These are phyloP conservation scores for Scaptomyza parva DNA, from an alignment of 2,888 invertebrate genomes.

Conservation along the genomic window DNA sequence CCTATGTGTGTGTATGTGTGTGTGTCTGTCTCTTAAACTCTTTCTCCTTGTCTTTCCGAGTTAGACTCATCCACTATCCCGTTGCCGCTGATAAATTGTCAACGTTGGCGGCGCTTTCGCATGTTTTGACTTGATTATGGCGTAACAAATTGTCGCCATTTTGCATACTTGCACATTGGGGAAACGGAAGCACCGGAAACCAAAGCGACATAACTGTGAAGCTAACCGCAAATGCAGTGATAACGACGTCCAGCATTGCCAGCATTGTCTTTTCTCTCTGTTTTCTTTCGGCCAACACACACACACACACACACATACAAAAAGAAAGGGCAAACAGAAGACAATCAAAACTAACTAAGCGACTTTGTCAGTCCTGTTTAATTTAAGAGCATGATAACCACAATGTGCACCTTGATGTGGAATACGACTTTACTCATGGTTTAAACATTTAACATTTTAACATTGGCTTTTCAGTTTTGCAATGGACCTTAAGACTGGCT, in stretches of 20 bases:
- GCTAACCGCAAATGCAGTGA: constrained; percentile 40
- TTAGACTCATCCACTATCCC: constrained; percentile 15
- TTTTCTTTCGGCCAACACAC: constrained; percentile 8
- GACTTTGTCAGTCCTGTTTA: not conserved
- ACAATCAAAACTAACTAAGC: constrained; percentile 42
- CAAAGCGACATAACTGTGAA: constrained; percentile 5
- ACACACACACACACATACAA: constrained; percentile 6
- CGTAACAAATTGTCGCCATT: constrained; percentile 78
- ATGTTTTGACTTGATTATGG: constrained; percentile 80
- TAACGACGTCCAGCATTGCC: constrained; percentile 18
- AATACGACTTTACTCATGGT: not conserved
- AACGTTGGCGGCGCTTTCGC: constrained; percentile 63
- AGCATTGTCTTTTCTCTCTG: constrained; percentile 3
- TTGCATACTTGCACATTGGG: constrained; percentile 64
- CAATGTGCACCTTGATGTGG: not conserved
- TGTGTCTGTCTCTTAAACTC: not conserved
- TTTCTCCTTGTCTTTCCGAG: not conserved
- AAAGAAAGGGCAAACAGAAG: constrained; percentile 15
- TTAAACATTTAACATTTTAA: no score
- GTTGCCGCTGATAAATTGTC: constrained; percentile 69
- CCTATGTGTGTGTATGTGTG: not conserved
- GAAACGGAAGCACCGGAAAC: constrained; percentile 46
- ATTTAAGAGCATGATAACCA: not conserved
- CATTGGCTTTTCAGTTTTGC: constrained; percentile 75
- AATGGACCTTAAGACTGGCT: constrained; percentile 86